phyloP scores from a whole-genome alignment of 2,888 invertebrate species.

The Folsomia manolachei region DNA sequence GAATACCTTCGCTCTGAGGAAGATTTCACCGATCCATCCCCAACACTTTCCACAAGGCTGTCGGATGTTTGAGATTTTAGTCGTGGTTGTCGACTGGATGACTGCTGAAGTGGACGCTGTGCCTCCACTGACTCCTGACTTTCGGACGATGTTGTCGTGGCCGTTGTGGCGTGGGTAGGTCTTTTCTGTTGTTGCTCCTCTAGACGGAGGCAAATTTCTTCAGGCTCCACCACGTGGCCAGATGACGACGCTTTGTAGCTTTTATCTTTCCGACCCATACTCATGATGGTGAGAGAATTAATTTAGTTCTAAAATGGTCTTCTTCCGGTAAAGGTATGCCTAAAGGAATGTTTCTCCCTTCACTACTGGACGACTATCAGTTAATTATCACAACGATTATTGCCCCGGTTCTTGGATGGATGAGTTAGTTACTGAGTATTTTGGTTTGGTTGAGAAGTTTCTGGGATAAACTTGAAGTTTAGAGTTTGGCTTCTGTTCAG shows the following conservation, averaged over 20 bases:
- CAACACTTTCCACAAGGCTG: constrained; percentile 45
- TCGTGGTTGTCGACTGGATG: constrained; percentile 33
- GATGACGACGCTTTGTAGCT: too few species aligned
- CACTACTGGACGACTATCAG: background rate
- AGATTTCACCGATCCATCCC: constrained; percentile 46
- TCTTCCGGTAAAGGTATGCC: too few species aligned
- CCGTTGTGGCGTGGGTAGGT: constrained; percentile 6
- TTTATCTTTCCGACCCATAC: background rate
- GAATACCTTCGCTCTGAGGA: constrained; percentile 46
- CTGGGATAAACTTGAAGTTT: too few species aligned
- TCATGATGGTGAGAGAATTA: background rate
- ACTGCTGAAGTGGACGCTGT: constrained; percentile 21
- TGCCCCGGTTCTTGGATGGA: background rate
- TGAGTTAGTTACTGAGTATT: background rate
- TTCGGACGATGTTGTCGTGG: constrained; percentile 17
- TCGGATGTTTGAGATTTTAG: constrained; percentile 46
- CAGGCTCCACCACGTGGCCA: constrained; percentile 9
- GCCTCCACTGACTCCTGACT: too few species aligned
- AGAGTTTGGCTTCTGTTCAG: too few species aligned
- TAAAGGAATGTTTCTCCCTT: background rate
- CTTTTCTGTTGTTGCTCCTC: constrained; percentile 16
- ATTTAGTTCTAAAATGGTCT: background rate
- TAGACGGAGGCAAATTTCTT: constrained; percentile 1
- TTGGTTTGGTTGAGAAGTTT: too few species aligned
- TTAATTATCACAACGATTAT: constrained; percentile 3